phyloP scores from a whole-genome alignment of 2,888 invertebrate genomes.

The Drosophila prolongata region DNA sequence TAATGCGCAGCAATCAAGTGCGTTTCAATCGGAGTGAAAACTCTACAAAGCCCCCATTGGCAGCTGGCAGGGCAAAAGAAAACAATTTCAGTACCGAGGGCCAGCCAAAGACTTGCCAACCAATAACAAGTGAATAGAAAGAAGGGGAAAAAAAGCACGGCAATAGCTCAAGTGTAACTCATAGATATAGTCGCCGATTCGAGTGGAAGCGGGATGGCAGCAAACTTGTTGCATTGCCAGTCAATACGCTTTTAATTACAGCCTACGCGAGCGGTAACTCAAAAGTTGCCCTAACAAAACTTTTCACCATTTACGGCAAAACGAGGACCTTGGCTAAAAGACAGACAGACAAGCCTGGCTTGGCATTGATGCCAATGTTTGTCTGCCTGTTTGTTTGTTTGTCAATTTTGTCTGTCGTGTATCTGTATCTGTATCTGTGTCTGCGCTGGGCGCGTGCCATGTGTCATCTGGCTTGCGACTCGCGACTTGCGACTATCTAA shows the following conservation, averaged over 20 bases:
- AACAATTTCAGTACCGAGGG: slow-evolving; percentile 38
- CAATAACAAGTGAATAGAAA: slow-evolving; percentile 53
- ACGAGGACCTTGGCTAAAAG: slow-evolving; percentile 63
- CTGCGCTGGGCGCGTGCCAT: slow-evolving; percentile 74
- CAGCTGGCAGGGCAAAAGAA: slow-evolving; percentile 43
- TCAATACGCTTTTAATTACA: slow-evolving; percentile 78
- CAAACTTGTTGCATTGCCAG: slow-evolving; percentile 60
- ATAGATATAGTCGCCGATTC: slow-evolving; percentile 36
- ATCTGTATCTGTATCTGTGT: slow-evolving; percentile 22
- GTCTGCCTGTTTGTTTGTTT: slow-evolving; percentile 14
- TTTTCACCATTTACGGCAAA: slow-evolving; percentile 73
- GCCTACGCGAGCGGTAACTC: slow-evolving; percentile 58
- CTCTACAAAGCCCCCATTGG: slow-evolving; percentile 56
- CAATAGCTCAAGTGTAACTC: slow-evolving; percentile 20
- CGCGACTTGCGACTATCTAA: slow-evolving; percentile 77
- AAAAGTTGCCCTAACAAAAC: slow-evolving; percentile 70
- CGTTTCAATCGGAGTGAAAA: slow-evolving; percentile 22
- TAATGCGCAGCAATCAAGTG: slow-evolving; percentile 70
- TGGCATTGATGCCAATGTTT: slow-evolving; percentile 43
- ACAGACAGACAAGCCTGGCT: slow-evolving; percentile 23
- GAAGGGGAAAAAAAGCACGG: slow-evolving; percentile 15
- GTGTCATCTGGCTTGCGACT: slow-evolving; percentile 75
- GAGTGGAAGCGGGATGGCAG: slow-evolving; percentile 60
- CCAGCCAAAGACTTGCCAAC: slow-evolving; percentile 32
- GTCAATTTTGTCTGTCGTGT: slow-evolving; percentile 31